Evolutionary conservation across 2,888 invertebrate genomes (phyloP).

Genomic region (Acronicta alni): DNA sequence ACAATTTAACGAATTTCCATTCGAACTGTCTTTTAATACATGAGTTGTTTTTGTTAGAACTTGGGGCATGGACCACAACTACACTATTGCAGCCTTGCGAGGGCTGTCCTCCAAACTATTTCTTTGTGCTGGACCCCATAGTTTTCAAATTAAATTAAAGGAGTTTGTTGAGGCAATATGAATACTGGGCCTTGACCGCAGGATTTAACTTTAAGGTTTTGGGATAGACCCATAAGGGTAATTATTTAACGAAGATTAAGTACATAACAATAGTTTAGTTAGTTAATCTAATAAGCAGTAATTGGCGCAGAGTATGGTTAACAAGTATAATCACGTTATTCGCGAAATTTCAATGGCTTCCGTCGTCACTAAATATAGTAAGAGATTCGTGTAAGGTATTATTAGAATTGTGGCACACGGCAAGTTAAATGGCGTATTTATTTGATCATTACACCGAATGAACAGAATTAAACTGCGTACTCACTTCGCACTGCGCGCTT

Average conservation of each 20-base stretch:
- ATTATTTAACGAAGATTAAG: conserved; percentile 46
- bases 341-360: conserved; percentile 74
- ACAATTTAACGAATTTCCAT: conserved; percentile 31
- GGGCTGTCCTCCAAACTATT: conserved; percentile 74
- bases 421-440: conserved; percentile 52
- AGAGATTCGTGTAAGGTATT: conserved; percentile 58
- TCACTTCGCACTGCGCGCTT: conserved; percentile 28
- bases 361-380: conserved; percentile 58
- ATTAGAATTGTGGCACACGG: conserved; percentile 51
- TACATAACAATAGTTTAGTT: conserved; percentile 28
- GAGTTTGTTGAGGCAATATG: conserved; percentile 61
- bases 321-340: conserved; percentile 72
- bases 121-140: conserved; percentile 79
- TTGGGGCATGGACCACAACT: conserved; percentile 18
- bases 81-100: conserved; percentile 45
- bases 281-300: conserved; percentile 70
- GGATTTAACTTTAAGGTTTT: conserved; percentile 53
- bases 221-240: conserved; percentile 32
- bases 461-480: conserved; percentile 33
- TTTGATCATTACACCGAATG: conserved; percentile 43
- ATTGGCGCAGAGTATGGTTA: conserved; percentile 57
- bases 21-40: conserved; percentile 31
- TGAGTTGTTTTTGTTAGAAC: conserved; percentile 50
- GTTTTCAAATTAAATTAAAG: conserved; percentile 81
- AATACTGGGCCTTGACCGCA: conserved; percentile 57